Conservation (phyloP, 2,113 vertebrate species). For the Tichodroma muraria region DNA sequence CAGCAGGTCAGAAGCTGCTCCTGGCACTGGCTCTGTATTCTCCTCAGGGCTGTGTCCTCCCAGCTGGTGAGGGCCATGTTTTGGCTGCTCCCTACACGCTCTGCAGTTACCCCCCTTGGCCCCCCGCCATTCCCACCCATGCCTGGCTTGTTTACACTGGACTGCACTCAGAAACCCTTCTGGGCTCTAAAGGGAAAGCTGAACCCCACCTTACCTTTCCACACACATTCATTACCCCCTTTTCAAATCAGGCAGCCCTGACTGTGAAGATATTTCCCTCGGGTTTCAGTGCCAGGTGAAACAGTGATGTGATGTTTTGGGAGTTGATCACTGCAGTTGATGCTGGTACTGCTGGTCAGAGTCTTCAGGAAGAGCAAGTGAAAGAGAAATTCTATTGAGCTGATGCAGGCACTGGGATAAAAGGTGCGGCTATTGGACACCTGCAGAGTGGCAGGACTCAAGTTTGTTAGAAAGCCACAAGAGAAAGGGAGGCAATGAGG, state of each 20-base stretch:
- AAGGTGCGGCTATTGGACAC: background rate
- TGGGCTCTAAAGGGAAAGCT: background rate
- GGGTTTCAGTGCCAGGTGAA: background rate
- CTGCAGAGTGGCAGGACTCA: rapidly evolving
- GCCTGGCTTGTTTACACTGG: rapidly evolving
- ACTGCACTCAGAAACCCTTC: background rate
- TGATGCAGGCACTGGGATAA: background rate
- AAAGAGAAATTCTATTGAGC: background rate
- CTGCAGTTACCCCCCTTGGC: too few species aligned
- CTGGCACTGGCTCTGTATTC: background rate
- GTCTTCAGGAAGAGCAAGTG: background rate
- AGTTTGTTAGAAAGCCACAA: rapidly evolving
- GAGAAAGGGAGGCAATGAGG: rapidly evolving
- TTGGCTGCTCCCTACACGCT: background rate
- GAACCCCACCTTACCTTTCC: background rate
- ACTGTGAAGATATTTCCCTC: too few species aligned
- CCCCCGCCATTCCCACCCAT: background rate
- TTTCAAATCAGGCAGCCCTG: background rate
- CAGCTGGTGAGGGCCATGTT: background rate
- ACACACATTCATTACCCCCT: background rate
- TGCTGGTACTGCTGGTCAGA: rapidly evolving
- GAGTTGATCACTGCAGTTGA: rapidly evolving
- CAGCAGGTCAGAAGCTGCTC: background rate
- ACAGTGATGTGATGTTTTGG: background rate
- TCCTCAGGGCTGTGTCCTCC: background rate